phyloP scores from a whole-genome alignment of 2,797 vertebrate genomes.

The Takifugu rubripes region DNA sequence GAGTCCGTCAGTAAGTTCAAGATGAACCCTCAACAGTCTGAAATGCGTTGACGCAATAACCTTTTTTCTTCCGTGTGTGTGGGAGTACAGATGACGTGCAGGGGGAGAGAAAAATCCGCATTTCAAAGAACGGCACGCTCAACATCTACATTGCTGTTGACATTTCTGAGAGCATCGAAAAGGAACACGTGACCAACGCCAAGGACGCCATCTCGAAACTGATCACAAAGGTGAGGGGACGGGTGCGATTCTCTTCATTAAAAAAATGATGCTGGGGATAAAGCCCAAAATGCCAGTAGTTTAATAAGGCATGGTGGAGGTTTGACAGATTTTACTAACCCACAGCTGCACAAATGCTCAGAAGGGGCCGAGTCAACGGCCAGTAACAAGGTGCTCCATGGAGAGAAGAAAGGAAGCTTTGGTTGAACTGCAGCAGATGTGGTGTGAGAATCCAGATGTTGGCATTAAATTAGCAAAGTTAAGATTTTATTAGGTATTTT shows the following conservation, averaged over 20 bases:
- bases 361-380: constrained; percentile 20
- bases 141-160: constrained; percentile 82
- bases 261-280: not conserved
- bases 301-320: not conserved
- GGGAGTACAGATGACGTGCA: constrained; percentile 45
- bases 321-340: not conserved
- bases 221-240: constrained; percentile 71
- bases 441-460: constrained; percentile 22
- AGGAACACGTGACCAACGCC: constrained; percentile 17
- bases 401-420: not conserved
- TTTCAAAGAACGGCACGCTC: constrained; percentile 71
- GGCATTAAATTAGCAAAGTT: not conserved
- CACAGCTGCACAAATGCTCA: not conserved
- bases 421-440: not conserved
- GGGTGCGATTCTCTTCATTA: constrained; percentile 2
- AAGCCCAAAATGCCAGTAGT: not conserved
- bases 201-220: constrained; percentile 50
- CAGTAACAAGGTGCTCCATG: not conserved
- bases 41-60: not conserved
- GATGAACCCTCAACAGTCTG: not conserved
- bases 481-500: not conserved
- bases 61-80: not conserved
- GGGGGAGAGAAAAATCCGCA: constrained; percentile 53
- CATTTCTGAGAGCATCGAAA: constrained; percentile 72
- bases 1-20: constrained; percentile 37